Base-by-base conservation (phyloP, 2,888 invertebrate species). In the Ormia ochracea region DNA sequence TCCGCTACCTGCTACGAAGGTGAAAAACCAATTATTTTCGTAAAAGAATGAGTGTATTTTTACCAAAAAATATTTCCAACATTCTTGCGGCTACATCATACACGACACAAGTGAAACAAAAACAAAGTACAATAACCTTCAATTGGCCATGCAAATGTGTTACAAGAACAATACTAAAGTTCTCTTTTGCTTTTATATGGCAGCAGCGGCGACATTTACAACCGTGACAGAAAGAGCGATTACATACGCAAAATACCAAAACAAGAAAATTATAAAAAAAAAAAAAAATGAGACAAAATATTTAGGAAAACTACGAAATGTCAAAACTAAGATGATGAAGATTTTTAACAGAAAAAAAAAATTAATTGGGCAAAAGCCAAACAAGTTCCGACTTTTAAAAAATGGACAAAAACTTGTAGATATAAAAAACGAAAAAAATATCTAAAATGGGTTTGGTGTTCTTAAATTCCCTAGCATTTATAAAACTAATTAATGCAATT, bases 101-200 rank as follows among this genome's bases (percentile, higher is more conserved):
- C 21, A 43, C 31, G 21, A 38, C 31, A 31, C 10, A 31, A 1
- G 10, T 31, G 10, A 10, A 9, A 7, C 14, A n/a, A 7, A 41
- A 31, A 52, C 21, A 61, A 61, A 61, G 70, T 72, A 61, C 70
- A 72, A 52, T 31, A 72, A 72, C 70, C 70, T 72, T 72, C 61
- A 61, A 61, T 72, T 23, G 31, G 9, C 50, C 41, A 52, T 61
- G 61, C 33, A 52, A 54, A 72, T 63, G 17, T 41, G 28, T 52
- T 41, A 52, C 41, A 59, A 26, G 31, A n/a, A n/a, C 23, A 14
- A 36, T 38, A 21, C 19, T 33, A 26, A 6, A 19, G n/a, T 26
- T 19, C 23, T 59, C 14, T 28, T 28, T 50, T 14, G 9, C 28
- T 17, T 50, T 28, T 38, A 70, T 59, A 52, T 41, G 41, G 12